Evolutionary conservation across 2,113 vertebrate species (phyloP).

Genomic region (Lethenteron reissneri): DNA sequence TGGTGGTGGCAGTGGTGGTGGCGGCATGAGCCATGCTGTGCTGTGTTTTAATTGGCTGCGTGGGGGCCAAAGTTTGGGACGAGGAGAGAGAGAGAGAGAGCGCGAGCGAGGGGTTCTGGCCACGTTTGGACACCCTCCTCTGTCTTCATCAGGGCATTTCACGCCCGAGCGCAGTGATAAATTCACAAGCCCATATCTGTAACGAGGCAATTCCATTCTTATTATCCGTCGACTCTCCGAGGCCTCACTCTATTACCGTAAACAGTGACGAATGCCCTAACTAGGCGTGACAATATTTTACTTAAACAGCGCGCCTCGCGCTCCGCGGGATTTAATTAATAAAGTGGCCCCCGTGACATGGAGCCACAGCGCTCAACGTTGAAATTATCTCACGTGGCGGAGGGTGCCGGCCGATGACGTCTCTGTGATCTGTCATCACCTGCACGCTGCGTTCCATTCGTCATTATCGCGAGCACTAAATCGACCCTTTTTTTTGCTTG

Average conservation of each 20-base stretch:
- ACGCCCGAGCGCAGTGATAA: conserved; percentile 3
- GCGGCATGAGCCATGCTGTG: too few relatives aligned
- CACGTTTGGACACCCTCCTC: neutral
- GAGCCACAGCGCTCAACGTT: neutral
- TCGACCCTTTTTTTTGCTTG: too few relatives aligned
- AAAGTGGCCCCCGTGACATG: neutral
- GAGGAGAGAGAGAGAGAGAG: too few relatives aligned
- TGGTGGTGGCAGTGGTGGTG: too few relatives aligned
- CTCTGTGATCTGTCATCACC: neutral
- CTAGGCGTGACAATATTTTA: conserved; percentile 1
- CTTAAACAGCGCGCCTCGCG: neutral
- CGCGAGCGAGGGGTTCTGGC: too few relatives aligned
- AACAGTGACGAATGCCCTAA: conserved; percentile 5
- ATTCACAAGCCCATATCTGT: conserved; percentile 6
- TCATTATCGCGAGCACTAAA: too few relatives aligned
- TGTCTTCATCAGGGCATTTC: conserved; percentile 6
- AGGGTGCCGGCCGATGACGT: neutral
- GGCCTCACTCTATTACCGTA: neutral
- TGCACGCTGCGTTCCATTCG: neutral
- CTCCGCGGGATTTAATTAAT: conserved; percentile 4
- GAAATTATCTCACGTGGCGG: neutral
- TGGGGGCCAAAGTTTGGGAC: too few relatives aligned
- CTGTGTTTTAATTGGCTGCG: too few relatives aligned
- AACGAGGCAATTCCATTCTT: conserved; percentile 6
- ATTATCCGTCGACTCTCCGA: neutral